Percentiles rank a stretch among this genome's conserved stretches.
phyloP scores from a whole-genome alignment of 2,797 vertebrate species.

The Trematomus bernacchii region DNA sequence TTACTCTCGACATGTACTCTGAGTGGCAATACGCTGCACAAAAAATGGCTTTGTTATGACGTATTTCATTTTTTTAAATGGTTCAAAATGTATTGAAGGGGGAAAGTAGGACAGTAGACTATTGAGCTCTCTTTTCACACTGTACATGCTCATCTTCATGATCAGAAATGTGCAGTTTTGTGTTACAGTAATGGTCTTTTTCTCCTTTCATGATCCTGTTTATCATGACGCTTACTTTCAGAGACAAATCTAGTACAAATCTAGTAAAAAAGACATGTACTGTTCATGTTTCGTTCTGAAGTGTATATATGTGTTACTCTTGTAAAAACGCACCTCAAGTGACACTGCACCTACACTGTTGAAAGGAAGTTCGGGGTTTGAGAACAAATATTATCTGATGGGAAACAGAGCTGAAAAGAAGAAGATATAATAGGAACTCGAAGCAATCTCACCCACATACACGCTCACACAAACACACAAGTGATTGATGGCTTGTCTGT shows the following conservation, averaged over 20 bases:
- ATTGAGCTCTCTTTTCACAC: neutral
- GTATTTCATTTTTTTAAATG: neutral
- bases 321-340: too few relatives aligned
- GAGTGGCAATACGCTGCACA: neutral
- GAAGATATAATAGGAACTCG: neutral
- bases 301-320: too few relatives aligned
- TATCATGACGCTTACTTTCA: too few relatives aligned
- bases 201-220: too few relatives aligned
- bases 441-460: neutral
- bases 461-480: neutral
- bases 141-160: too few relatives aligned
- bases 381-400: constrained; percentile 9
- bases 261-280: too few relatives aligned
- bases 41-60: neutral
- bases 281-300: too few relatives aligned
- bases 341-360: neutral
- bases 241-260: too few relatives aligned
- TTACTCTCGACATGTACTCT: constrained; percentile 14
- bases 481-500: constrained; percentile 24
- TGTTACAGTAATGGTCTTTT: too few relatives aligned
- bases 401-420: constrained; percentile 4
- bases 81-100: constrained; percentile 13
- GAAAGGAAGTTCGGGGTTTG: constrained; percentile 1
- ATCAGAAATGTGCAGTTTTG: too few relatives aligned
- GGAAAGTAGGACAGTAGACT: neutral